Conservation (phyloP, 2,888 invertebrate genomes). For the Schrankia costaestrigalis region DNA sequence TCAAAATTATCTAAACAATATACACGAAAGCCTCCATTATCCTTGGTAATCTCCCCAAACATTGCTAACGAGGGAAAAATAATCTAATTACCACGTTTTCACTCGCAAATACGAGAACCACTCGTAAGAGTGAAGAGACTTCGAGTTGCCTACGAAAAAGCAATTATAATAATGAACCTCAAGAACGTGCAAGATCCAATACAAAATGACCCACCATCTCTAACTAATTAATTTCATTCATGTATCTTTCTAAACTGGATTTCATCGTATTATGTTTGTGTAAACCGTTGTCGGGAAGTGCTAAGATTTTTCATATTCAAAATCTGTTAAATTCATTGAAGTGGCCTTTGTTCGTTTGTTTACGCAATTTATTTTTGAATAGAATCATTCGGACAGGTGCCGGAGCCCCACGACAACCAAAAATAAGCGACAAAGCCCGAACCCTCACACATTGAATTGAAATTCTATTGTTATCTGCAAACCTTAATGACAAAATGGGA, state of each 20-base stretch:
- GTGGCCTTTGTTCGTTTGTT: conserved; percentile 45
- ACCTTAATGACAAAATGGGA: conserved; percentile 25
- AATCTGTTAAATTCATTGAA: conserved; percentile 68
- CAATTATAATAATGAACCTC: conserved; percentile 71
- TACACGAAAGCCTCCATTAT: conserved; percentile 46
- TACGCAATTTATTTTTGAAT: conserved; percentile 40
- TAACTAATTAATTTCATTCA: not conserved
- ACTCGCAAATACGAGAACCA: conserved; percentile 56
- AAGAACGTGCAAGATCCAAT: conserved; percentile 42
- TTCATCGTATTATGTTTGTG: conserved; percentile 22
- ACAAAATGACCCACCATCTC: conserved; percentile 20
- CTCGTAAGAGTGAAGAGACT: conserved; percentile 66
- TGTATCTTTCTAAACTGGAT: conserved; percentile 17
- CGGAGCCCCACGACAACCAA: conserved; percentile 3
- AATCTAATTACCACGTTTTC: conserved; percentile 74
- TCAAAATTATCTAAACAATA: conserved; percentile 21
- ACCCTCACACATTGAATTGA: conserved; percentile 9
- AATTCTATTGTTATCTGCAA: conserved; percentile 20
- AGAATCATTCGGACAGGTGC: conserved; percentile 36
- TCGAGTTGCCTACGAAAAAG: conserved; percentile 62
- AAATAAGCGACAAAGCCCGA: conserved; percentile 3
- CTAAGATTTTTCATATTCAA: conserved; percentile 52
- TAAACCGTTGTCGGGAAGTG: conserved; percentile 38
- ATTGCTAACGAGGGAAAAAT: conserved; percentile 52
- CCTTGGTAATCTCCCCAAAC: conserved; percentile 57